Evolutionary conservation across 2,888 invertebrate genomes (phyloP), one percentile per base, ranked within the genome.

Genomic region (Rhaphigaster nebulosa): DNA sequence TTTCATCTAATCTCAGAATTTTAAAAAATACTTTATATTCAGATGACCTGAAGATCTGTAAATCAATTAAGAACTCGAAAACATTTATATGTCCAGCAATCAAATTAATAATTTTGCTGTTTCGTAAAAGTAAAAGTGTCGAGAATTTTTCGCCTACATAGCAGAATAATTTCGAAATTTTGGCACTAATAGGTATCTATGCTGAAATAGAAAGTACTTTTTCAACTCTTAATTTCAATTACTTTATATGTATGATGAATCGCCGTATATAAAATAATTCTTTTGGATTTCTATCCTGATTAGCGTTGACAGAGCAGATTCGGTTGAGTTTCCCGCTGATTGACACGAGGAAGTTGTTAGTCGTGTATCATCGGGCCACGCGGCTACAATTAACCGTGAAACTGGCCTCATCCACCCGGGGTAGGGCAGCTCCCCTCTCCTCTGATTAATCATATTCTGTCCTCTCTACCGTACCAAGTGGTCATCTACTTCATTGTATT

Each of bases 371-470:
- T 45, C n/a, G 15, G 45, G 41, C 84, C 84, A 84, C 84, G 84
- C 38, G 84, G 26, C 84, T n/a, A 50, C 84, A 84, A 84, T 84
- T 84, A 84, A 45, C 84, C 84, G 84, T 84, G 84, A 45, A 84
- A 84, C 84, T 84, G 84, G 76, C 52, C 38, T 18, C 87, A 89
- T 54, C 41, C 34, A 34, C 29, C 80, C 29, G 65, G 50, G 88
- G 56, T 50, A 29, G 80, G 6, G 80, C 88, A 45, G 29, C 91
- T 70, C 34, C 87, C 76, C 65, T 60, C 87, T 50, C 5, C 87
- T 90, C 41, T 26, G 13, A 50, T 84, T 84, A 45, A 84, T 84
- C 38, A 84, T 45, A 45, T 84, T 8, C 1, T 8, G 15, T n/a
- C 45, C 84, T 5, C 18, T 20, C 5, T 15, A 38, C 70, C 70